Percentiles rank a stretch among this genome's conserved stretches.
These are phyloP conservation scores for Paracentrotus lividus DNA, from an alignment of 53 echinoderm and acorn worm genomes.

Conservation along the genomic window DNA sequence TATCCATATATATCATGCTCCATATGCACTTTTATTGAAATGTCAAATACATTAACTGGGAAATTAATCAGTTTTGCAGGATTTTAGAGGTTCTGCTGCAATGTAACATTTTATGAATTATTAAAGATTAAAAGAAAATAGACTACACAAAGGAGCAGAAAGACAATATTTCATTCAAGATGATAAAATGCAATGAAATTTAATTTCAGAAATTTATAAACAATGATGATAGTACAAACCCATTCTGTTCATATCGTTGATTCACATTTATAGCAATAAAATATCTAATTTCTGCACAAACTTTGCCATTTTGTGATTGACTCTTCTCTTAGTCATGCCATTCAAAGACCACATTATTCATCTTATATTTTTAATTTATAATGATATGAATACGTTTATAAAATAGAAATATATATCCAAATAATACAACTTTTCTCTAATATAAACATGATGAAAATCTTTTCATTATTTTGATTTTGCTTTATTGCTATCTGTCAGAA, in stretches of 20 bases:
- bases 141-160: not conserved
- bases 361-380: not conserved
- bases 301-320: not conserved
- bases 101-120: too few species aligned
- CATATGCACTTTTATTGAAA: too few species aligned
- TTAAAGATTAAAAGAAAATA: too few species aligned
- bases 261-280: conserved; percentile 1
- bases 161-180: not conserved
- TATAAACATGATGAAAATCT: not conserved
- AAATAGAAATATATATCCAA: not conserved
- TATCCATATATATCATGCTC: too few species aligned
- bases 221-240: not conserved
- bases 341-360: not conserved
- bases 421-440: not conserved
- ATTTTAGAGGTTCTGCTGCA: not conserved
- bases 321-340: not conserved
- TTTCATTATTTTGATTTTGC: not conserved
- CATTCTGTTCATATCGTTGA: not conserved
- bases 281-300: not conserved
- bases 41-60: not conserved
- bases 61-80: not conserved
- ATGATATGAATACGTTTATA: conserved; percentile 16
- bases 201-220: conserved; percentile 3
- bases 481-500: too few species aligned
- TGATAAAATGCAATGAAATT: conserved; percentile 50